phyloP scores from a whole-genome alignment of 2,113 vertebrate species.

The Saccopteryx leptura region DNA sequence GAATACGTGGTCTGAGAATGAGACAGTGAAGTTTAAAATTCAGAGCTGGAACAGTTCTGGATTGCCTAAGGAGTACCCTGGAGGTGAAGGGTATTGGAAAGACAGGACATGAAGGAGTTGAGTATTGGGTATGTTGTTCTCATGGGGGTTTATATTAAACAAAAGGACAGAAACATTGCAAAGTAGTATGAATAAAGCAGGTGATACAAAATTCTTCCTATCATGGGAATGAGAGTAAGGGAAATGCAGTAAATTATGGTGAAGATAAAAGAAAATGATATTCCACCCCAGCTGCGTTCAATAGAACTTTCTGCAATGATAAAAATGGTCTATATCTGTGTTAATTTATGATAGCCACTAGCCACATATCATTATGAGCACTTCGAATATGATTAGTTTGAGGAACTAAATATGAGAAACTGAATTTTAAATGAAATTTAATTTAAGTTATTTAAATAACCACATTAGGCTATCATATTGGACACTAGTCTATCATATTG shows the following conservation, averaged over 20 bases:
- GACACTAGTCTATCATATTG: not conserved
- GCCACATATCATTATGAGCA: not conserved
- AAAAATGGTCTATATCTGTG: not conserved
- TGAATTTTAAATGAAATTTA: slow-evolving; percentile 44
- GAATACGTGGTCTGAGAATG: not conserved
- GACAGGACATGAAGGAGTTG: not conserved
- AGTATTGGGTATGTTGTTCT: not conserved
- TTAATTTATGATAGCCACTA: not conserved
- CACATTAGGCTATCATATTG: not conserved
- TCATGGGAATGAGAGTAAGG: not conserved
- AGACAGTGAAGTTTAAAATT: not conserved
- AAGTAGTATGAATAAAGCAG: not conserved
- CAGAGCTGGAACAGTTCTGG: not conserved
- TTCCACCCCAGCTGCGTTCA: not conserved
- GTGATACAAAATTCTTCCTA: not conserved
- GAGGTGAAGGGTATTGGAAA: not conserved
- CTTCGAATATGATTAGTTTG: not conserved
- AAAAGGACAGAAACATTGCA: not conserved
- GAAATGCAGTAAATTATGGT: not conserved
- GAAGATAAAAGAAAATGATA: not conserved
- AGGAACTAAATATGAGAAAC: not conserved
- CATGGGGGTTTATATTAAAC: not conserved
- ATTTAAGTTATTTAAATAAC: slow-evolving; percentile 44
- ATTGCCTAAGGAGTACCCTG: not conserved
- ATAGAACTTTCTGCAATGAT: not conserved